Evolutionary conservation across 2,113 vertebrate species (phyloP), one percentile per base, ranked within the genome.

Genomic region (Vireo altiloquus): DNA sequence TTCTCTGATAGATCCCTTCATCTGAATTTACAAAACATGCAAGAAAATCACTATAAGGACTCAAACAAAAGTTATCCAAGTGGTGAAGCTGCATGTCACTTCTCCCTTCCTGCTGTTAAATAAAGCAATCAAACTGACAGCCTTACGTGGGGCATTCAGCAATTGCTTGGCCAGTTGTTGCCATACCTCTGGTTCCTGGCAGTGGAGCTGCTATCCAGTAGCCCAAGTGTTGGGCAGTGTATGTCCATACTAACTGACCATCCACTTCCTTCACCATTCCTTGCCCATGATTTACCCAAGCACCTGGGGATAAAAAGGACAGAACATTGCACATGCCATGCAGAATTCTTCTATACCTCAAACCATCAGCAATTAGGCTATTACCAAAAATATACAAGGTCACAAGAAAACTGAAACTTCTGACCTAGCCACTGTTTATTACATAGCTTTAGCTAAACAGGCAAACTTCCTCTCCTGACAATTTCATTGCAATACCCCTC

Each of bases 161-260:
- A n/a, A 4, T 60, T 59, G 64, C 49, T 64, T 40, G 50, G 33
- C 30, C 47, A 54, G 59, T 20, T 50, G 47, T 8, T 71, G 66
- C 42, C 78, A n/a, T 98, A 99, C 99, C 98, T 99, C 96, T 97
- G 3, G 97, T 90, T 54, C 98, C 98, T 81, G 98, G 98, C 87
- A 98, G 92, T 7, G 98, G 98, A 75, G 99, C 99, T 52, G 99
- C 99, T 46, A 99, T 98, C 99, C 99, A 99, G 96, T 98, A 98
- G 27, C 99, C 99, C 66, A 99, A 93, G 70, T 99, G 98, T 47
- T 99, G 98, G 31, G 99, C 99, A 3, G 98, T 98, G 15, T 99
- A 99, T 1, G 97, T 98, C 99, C 99, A 99, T 2, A 99, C 96
- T 79, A 99, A 97, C 12, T 98, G 98, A 22, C 95, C 94, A 16